A percentile compares a stretch with the other conserved stretches of the same genome.
phyloP scores from a whole-genome alignment of 2,797 vertebrate species.

The Cuniculus paca region DNA sequence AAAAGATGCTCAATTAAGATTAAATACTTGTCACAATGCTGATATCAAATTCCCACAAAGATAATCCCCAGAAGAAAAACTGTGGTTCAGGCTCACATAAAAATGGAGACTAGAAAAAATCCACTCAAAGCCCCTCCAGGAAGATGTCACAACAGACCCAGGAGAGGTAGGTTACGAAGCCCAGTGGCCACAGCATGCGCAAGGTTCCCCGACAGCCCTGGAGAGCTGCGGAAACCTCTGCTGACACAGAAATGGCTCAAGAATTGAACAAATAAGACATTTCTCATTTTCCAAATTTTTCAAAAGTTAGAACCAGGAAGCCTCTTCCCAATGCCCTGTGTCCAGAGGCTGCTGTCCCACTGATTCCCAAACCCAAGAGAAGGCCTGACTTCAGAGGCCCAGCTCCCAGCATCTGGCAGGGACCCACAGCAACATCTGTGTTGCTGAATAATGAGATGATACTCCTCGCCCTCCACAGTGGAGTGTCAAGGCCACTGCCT shows the following conservation, averaged over 20 bases:
- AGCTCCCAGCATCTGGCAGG: neutral
- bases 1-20: neutral
- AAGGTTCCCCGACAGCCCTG: neutral
- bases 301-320: neutral
- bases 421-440: neutral
- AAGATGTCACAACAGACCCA: neutral
- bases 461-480: neutral
- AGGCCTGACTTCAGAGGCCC: neutral
- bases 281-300: neutral
- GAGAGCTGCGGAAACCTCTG: neutral
- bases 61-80: neutral
- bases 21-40: neutral
- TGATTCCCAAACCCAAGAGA: neutral
- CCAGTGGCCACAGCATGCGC: neutral
- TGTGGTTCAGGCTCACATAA: accelerated
- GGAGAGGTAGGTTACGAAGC: neutral
- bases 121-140: neutral
- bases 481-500: neutral
- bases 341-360: neutral
- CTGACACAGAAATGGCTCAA: neutral
- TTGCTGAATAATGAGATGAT: neutral
- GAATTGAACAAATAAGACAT: neutral
- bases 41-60: neutral
- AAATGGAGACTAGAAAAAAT: neutral
- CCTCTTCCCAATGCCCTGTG: neutral